Percentiles rank a stretch among this genome's conserved stretches.
Conservation (phyloP, 2,797 vertebrate genomes). For the Chelon auratus region DNA sequence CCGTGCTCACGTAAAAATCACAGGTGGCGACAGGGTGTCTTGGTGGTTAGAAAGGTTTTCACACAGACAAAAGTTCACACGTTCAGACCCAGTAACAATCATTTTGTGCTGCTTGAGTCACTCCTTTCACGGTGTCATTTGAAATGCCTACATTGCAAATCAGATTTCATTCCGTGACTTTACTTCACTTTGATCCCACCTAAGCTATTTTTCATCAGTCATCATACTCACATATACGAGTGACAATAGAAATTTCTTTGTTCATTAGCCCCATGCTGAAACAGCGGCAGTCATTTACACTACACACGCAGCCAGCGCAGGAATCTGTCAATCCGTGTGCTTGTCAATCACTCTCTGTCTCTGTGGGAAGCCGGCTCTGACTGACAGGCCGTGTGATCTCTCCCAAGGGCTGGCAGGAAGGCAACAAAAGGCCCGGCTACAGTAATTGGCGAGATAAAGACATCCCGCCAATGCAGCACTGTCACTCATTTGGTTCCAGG, state of each 20-base stretch:
- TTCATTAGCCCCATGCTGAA: conserved; percentile 76
- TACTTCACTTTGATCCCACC: conserved; percentile 62
- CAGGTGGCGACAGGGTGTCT: conserved; percentile 21
- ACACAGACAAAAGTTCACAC: conserved; percentile 42
- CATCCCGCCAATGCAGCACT: conserved; percentile 69
- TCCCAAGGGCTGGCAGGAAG: conserved; percentile 73
- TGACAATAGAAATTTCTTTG: conserved; percentile 70
- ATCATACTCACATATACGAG: conserved; percentile 55
- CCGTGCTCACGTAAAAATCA: conserved; percentile 24
- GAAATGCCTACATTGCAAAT: conserved; percentile 52
- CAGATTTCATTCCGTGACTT: conserved; percentile 45
- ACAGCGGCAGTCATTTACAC: conserved; percentile 76
- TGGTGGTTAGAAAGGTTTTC: conserved; percentile 38
- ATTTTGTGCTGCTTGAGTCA: conserved; percentile 50
- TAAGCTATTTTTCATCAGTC: conserved; percentile 62
- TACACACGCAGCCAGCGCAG: conserved; percentile 65
- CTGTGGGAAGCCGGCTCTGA: conserved; percentile 73
- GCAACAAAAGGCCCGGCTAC: conserved; percentile 75
- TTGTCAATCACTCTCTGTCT: conserved; percentile 76
- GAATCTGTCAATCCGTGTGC: conserved; percentile 72
- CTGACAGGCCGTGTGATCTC: conserved; percentile 83
- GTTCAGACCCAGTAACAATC: conserved; percentile 26
- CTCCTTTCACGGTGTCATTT: conserved; percentile 46
- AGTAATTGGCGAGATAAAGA: conserved; percentile 82
- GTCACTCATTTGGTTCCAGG: conserved; percentile 73